Base-by-base conservation (phyloP, 2,113 vertebrate genomes). In the Herpetotheres cachinnans region DNA sequence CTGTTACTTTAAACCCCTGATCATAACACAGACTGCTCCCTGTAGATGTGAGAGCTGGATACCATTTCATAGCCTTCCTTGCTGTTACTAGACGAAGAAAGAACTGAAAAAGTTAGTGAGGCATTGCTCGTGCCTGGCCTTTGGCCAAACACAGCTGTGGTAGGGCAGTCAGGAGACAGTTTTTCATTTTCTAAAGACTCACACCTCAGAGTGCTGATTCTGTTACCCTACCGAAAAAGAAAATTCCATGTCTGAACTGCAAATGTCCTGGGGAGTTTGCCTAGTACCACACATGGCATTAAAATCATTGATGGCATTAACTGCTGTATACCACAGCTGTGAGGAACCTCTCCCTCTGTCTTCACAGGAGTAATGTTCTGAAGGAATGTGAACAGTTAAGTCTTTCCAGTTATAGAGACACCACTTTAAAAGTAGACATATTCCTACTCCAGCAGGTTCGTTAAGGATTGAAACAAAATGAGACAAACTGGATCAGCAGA, bases 161-260 rank as follows among this genome's bases (percentile, higher is more conserved):
- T 7, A 77, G 36, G 21, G 44, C 3, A 32, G 12, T 10, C n/a
- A 85, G 25, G 14, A 88, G 10, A 66, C 0, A 0, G 0, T 1
- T 17, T 80, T 66, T 74, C 44, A 36, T 38, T 61, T 62, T 36
- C 44, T 52, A 9, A 50, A 85, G 52, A 82, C 42, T 61, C 34
- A 10, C 5, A 62, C 20, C 34, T 85, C 34, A 8, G 46, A 93
- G 18, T 7, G 77, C 6, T n/a, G 56, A 44, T 47, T 59, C 27
- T 74, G 32, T 67, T 52, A 44, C 6, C 4, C 10, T 24, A 36
- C 14, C 6, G 4, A 52, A 83, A 36, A 11, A 84, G 7, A 66
- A 81, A 84, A 79, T 12, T 30, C 20, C 70, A 55, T 6, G 11
- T 21, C 38, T 56, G 70, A 82, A 47, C 47, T 65, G 20, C 26